Evolutionary conservation across 2,888 invertebrate genomes (phyloP).

Genomic region (Tinea trinotella): DNA sequence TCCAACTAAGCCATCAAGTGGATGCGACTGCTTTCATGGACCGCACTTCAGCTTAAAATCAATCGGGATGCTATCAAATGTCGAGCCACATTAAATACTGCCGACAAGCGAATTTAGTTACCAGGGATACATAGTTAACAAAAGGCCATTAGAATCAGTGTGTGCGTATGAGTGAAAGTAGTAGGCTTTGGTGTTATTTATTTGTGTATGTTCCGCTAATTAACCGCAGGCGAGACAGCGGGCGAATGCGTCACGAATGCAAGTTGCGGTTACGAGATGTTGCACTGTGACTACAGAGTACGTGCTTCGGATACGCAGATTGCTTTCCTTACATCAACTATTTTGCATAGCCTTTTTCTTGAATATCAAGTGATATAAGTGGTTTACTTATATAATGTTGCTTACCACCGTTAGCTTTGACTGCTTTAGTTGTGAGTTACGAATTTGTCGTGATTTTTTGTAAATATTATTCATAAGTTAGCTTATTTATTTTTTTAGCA

Average conservation of each 20-base stretch:
- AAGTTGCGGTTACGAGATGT: conserved; percentile 10
- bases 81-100: too few species aligned
- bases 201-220: conserved; percentile 47
- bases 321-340: conserved; percentile 40
- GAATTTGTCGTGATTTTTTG: conserved; percentile 51
- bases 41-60: too few species aligned
- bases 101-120: too few species aligned
- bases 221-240: conserved; percentile 29
- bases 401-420: conserved; percentile 10
- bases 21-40: too few species aligned
- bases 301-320: conserved; percentile 33
- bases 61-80: too few species aligned
- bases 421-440: conserved; percentile 3
- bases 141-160: conserved; percentile 1
- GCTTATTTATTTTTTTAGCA: conserved; percentile 56
- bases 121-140: background rate
- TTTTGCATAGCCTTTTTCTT: conserved; percentile 21
- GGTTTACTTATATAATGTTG: conserved; percentile 1
- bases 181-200: conserved; percentile 38
- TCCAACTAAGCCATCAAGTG: too few species aligned
- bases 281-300: conserved; percentile 16
- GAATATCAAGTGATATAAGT: background rate
- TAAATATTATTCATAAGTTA: conserved; percentile 50
- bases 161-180: conserved; percentile 32
- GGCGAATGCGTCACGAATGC: conserved; percentile 4